Percentiles rank a stretch among this genome's conserved stretches.
These are phyloP conservation scores for Turnix velox DNA, from an alignment of 2,113 vertebrate genomes.

Conservation along the genomic window DNA sequence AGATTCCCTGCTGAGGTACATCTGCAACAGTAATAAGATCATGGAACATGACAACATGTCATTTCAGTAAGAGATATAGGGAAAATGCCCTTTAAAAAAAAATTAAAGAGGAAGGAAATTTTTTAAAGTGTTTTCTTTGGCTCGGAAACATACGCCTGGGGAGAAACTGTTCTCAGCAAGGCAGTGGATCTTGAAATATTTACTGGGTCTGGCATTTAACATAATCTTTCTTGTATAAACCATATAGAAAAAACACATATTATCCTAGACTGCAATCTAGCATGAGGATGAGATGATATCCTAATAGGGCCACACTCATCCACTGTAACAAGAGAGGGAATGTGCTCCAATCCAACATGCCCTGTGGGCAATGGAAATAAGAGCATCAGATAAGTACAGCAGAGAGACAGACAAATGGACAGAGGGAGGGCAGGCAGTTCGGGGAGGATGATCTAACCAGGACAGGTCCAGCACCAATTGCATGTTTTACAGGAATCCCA, in stretches of 20 bases:
- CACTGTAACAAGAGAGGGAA: slow-evolving; percentile 48
- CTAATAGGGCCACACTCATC: slow-evolving; percentile 62
- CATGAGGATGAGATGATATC: slow-evolving; percentile 61
- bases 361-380: slow-evolving; percentile 44
- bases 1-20: slow-evolving; percentile 64
- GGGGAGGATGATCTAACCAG: background rate
- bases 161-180: slow-evolving; percentile 55
- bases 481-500: background rate
- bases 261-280: slow-evolving; percentile 63
- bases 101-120: slow-evolving; percentile 65
- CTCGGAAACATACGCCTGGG: slow-evolving; percentile 52
- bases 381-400: slow-evolving; percentile 13
- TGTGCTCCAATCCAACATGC: slow-evolving; percentile 25
- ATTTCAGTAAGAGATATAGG: slow-evolving; percentile 58
- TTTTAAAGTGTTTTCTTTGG: slow-evolving; percentile 59
- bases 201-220: slow-evolving; percentile 65
- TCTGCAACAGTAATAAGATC: slow-evolving; percentile 64
- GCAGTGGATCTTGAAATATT: slow-evolving; percentile 66
- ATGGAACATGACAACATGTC: slow-evolving; percentile 65
- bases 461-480: background rate
- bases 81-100: slow-evolving; percentile 63
- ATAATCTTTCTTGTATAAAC: slow-evolving; percentile 64
- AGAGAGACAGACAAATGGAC: background rate
- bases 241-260: slow-evolving; percentile 51
- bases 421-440: background rate